A percentile compares a stretch with the other conserved stretches of the same genome.
Evolutionary conservation across 1,140 invertebrate genomes (phyloP).

Genomic region (Ceratitis capitata): DNA sequence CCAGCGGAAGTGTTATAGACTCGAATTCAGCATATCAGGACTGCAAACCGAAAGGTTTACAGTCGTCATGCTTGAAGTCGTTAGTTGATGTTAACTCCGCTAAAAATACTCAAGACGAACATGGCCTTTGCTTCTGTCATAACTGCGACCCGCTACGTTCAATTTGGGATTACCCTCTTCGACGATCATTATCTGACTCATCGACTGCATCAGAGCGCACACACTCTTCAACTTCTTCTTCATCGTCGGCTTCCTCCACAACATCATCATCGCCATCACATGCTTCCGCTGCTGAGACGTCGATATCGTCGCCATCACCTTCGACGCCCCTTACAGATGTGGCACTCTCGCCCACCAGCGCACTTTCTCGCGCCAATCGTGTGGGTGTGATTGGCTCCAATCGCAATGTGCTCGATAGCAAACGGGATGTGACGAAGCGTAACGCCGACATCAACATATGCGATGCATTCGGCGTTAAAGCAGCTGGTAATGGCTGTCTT

Average conservation of each 20-base stretch:
- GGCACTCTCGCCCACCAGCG: slow-evolving; percentile 54
- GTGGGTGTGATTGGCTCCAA: slow-evolving; percentile 64
- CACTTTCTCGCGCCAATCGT: slow-evolving; percentile 57
- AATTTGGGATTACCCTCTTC: slow-evolving; percentile 72
- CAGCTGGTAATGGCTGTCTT: slow-evolving; percentile 43
- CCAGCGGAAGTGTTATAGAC: neutral
- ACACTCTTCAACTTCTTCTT: slow-evolving; percentile 13
- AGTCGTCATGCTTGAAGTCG: neutral
- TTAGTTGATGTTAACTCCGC: too few relatives aligned
- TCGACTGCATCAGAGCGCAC: slow-evolving; percentile 40
- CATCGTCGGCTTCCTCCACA: slow-evolving; percentile 21
- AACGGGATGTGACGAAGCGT: neutral
- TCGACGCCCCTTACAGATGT: slow-evolving; percentile 44
- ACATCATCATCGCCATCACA: neutral
- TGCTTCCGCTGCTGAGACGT: neutral
- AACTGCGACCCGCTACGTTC: slow-evolving; percentile 81
- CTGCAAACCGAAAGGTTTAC: neutral
- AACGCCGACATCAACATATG: neutral
- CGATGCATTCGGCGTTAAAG: neutral
- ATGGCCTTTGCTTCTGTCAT: slow-evolving; percentile 76
- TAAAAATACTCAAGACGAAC: slow-evolving; percentile 7
- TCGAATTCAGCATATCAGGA: neutral
- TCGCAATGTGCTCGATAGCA: slow-evolving; percentile 46
- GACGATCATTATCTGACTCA: slow-evolving; percentile 60
- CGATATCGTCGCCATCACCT: neutral